Evolutionary conservation across 2,888 invertebrate species (phyloP).

Genomic region (Heliconius ethilla): DNA sequence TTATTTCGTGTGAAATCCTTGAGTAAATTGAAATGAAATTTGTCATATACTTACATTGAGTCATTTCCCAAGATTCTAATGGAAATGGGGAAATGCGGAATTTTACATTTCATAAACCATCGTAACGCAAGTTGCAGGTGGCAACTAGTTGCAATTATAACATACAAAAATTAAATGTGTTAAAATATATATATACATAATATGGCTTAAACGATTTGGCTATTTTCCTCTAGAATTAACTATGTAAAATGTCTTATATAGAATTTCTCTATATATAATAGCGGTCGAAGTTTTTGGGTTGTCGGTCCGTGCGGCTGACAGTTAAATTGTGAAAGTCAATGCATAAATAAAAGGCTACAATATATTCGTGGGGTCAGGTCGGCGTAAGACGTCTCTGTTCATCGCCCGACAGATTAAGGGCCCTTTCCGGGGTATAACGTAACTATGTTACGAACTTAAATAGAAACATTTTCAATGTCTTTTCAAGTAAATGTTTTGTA

Average conservation of each 20-base stretch:
- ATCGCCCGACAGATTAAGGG: slow-evolving; percentile 33
- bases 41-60: neutral
- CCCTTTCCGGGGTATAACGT: slow-evolving; percentile 18
- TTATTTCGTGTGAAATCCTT: neutral
- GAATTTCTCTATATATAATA: slow-evolving; percentile 14
- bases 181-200: neutral
- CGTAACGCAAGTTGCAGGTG: too few species aligned
- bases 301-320: slow-evolving; percentile 60
- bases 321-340: slow-evolving; percentile 77
- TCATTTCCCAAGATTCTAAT: too few species aligned
- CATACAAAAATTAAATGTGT: too few species aligned
- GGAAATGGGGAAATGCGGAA: too few species aligned
- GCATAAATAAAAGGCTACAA: slow-evolving; percentile 79
- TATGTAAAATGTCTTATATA: neutral
- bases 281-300: slow-evolving; percentile 31
- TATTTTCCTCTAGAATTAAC: neutral
- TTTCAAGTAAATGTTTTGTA: slow-evolving; percentile 5
- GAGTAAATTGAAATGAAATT: neutral
- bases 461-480: slow-evolving; percentile 15
- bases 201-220: neutral
- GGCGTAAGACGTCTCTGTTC: slow-evolving; percentile 26
- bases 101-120: too few species aligned
- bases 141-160: too few species aligned
- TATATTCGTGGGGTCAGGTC: slow-evolving; percentile 50
- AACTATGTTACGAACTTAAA: slow-evolving; percentile 10